Conservation (phyloP, 2,113 vertebrate genomes). For the Tragelaphus buxtoni region DNA sequence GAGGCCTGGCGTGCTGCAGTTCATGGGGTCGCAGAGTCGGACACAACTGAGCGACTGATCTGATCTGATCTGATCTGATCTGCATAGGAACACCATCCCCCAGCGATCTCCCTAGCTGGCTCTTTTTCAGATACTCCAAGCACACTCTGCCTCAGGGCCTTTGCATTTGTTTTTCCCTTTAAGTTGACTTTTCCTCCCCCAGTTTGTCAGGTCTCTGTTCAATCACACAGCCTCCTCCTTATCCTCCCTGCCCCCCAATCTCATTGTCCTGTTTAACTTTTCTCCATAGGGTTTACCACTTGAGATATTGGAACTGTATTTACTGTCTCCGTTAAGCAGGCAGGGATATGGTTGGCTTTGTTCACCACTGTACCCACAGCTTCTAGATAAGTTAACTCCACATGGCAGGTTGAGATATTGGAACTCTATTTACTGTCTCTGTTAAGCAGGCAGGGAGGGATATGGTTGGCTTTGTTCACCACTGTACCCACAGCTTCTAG, state of each 20-base stretch:
- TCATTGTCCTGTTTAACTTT: neutral
- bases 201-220: neutral
- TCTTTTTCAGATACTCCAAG: neutral
- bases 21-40: too few species aligned
- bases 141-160: neutral
- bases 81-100: too few species aligned
- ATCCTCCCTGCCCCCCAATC: fast-evolving
- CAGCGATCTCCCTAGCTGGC: neutral
- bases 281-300: neutral
- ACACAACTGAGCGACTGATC: too few species aligned
- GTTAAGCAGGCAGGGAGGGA: neutral
- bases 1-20: too few species aligned
- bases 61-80: too few species aligned
- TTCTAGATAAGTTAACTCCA: neutral
- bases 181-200: neutral
- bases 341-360: neutral
- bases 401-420: neutral
- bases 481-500: neutral
- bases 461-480: neutral
- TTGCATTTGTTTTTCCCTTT: neutral
- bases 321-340: neutral
- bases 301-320: neutral
- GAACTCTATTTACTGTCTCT: neutral
- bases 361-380: neutral
- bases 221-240: neutral